Evolutionary conservation across 1,140 invertebrate genomes (phyloP).

Genomic region (Myzus persicae): DNA sequence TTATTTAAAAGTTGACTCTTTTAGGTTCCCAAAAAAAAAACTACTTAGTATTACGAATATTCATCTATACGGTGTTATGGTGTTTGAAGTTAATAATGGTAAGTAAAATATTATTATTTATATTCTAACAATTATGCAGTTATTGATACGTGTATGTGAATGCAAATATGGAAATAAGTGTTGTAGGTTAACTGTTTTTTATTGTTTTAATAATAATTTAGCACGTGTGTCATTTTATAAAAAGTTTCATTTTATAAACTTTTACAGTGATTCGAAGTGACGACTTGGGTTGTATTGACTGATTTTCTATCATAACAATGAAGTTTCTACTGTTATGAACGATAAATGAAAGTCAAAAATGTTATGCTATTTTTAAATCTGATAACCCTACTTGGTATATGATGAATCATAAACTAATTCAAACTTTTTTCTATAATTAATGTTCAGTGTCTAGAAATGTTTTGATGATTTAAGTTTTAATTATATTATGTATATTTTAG

Average conservation of each 20-base stretch:
- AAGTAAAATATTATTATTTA: no score
- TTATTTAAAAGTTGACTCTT: no score
- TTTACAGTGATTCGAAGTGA: not conserved
- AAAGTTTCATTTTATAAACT: not conserved
- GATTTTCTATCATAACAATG: not conserved
- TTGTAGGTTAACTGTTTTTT: no score
- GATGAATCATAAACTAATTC: not conserved
- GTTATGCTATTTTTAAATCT: not conserved
- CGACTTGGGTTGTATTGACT: not conserved
- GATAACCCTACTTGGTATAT: not conserved
- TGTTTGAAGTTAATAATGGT: no score
- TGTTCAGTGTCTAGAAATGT: not conserved
- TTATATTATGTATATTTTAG: not conserved
- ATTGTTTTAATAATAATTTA: not conserved
- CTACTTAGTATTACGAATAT: no score
- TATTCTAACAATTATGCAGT: no score
- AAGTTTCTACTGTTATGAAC: not conserved
- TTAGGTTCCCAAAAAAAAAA: no score
- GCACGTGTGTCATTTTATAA: not conserved
- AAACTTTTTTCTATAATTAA: not conserved
- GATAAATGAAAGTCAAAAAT: not conserved
- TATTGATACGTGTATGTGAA: no score
- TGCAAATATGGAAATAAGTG: not conserved
- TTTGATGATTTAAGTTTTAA: not conserved
- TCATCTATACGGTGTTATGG: no score